A percentile compares a stretch with the other conserved stretches of the same genome.
Evolutionary conservation across 2,888 invertebrate species (phyloP).

Genomic region (Dynastes maya): DNA sequence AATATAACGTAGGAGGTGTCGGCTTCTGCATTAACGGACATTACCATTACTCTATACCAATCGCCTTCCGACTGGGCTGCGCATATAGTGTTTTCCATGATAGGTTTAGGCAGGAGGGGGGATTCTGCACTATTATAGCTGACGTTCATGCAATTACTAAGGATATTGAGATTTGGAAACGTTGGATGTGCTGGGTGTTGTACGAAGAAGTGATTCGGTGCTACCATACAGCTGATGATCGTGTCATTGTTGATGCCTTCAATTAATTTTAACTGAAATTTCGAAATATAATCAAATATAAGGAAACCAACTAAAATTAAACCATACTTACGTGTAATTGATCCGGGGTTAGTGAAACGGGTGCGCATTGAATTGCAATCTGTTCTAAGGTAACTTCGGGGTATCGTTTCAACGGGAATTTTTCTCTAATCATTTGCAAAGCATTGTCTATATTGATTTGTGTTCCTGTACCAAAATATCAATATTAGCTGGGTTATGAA

Average conservation of each 20-base stretch:
- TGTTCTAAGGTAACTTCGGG: conserved; percentile 84
- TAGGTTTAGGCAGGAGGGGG: conserved; percentile 84
- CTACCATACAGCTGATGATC: conserved; percentile 88
- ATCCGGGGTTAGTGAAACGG: conserved; percentile 65
- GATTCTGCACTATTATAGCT: conserved; percentile 86
- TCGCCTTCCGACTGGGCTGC: conserved; percentile 87
- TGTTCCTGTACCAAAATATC: conserved; percentile 73
- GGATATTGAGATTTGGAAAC: conserved; percentile 85
- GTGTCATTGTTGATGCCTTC: conserved; percentile 96
- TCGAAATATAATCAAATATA: conserved; percentile 36
- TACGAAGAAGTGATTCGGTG: conserved; percentile 92
- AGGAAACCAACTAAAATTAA: conserved; percentile 33
- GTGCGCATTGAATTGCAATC: conserved; percentile 68
- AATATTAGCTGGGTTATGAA: neutral
- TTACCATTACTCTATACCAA: conserved; percentile 92
- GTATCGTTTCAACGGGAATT: conserved; percentile 87
- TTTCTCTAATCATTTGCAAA: conserved; percentile 86
- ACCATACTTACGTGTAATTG: conserved; percentile 66
- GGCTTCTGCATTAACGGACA: conserved; percentile 77
- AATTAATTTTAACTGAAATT: conserved; percentile 84
- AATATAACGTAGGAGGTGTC: conserved; percentile 87
- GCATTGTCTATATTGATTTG: conserved; percentile 87
- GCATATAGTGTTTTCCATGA: conserved; percentile 86
- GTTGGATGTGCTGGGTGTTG: conserved; percentile 97
- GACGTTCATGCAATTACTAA: conserved; percentile 87